Conservation (phyloP, 2,113 vertebrate genomes). For the Otolemur garnettii region DNA sequence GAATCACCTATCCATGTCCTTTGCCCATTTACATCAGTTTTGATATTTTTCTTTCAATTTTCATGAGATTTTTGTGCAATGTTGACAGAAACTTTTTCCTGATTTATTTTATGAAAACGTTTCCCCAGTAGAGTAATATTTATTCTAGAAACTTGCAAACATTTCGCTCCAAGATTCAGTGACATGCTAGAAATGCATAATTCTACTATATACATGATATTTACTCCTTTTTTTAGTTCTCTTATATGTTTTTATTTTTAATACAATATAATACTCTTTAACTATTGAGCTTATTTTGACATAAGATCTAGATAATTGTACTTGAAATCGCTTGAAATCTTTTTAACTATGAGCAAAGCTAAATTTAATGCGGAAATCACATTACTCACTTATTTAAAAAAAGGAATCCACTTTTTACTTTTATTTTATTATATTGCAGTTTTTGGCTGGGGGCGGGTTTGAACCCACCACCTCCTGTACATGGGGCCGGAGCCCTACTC, state of each 20-base stretch:
- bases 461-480: too few relatives aligned
- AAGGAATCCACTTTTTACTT: neutral
- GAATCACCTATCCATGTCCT: slow-evolving; percentile 4
- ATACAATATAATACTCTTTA: neutral
- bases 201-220: neutral
- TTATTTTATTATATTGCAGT: neutral
- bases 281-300: neutral
- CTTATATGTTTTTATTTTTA: neutral
- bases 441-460: too few relatives aligned
- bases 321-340: slow-evolving; percentile 28
- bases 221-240: neutral
- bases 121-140: slow-evolving; percentile 7
- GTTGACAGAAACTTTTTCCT: neutral
- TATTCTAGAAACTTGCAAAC: slow-evolving; percentile 28
- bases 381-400: neutral
- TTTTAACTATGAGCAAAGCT: neutral
- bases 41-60: slow-evolving; percentile 38
- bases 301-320: slow-evolving; percentile 34
- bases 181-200: slow-evolving; percentile 24
- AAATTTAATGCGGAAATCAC: neutral
- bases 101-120: slow-evolving; percentile 54
- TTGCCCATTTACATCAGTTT: slow-evolving; percentile 43
- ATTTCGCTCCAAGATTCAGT: neutral
- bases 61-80: slow-evolving; percentile 52
- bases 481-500: too few relatives aligned